phyloP scores from a whole-genome alignment of 2,797 vertebrate species.

The Coracias cyanogaster region DNA sequence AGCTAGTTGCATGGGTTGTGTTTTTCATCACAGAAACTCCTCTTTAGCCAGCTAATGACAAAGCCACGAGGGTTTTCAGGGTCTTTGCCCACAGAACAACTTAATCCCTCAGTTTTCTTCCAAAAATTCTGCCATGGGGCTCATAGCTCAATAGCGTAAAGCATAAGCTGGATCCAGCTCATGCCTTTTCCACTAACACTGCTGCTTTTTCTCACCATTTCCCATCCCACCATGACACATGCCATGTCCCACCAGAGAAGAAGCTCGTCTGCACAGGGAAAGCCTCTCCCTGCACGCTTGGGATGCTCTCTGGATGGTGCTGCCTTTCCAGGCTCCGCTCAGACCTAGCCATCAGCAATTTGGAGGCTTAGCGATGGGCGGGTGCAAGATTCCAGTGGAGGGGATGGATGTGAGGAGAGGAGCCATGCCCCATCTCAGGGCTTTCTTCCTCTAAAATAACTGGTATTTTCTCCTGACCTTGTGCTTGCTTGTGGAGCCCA shows the following conservation, averaged over 20 bases:
- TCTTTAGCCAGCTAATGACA: neutral
- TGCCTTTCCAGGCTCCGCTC: neutral
- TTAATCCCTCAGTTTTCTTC: neutral
- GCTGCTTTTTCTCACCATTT: neutral
- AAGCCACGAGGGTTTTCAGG: neutral
- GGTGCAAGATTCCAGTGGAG: neutral
- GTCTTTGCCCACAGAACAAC: neutral
- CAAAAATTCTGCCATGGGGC: neutral
- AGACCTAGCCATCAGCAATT: neutral
- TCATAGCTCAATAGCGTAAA: neutral
- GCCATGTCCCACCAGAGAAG: neutral
- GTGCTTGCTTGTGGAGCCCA: rapidly evolving
- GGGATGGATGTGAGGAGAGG: no score
- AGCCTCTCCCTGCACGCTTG: rapidly evolving
- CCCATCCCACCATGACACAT: rapidly evolving
- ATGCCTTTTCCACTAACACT: neutral
- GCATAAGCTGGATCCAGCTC: neutral
- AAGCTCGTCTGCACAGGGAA: neutral
- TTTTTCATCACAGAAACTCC: neutral
- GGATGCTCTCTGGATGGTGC: neutral
- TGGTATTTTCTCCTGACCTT: neutral
- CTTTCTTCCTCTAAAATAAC: neutral
- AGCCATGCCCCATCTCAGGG: neutral
- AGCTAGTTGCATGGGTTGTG: neutral
- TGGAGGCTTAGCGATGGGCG: neutral